phyloP scores from a whole-genome alignment of 2,113 vertebrate species.

The Channa maculata region DNA sequence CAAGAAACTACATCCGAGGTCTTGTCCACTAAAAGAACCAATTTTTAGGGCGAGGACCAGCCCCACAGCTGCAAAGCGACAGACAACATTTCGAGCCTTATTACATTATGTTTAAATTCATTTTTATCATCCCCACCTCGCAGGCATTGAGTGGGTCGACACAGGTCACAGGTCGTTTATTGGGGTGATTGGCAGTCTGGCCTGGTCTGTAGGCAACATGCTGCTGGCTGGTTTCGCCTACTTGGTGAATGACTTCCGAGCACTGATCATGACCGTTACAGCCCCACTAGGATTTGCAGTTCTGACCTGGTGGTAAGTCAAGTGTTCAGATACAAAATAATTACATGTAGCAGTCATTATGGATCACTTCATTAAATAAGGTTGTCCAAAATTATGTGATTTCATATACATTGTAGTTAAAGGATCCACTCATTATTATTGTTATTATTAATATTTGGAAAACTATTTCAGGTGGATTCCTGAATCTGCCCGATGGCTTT shows the following conservation, averaged over 20 bases:
- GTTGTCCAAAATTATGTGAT: too few relatives aligned
- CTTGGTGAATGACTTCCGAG: constrained; percentile 74
- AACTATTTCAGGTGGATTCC: constrained; percentile 87
- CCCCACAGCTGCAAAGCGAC: too few relatives aligned
- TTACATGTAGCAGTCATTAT: too few relatives aligned
- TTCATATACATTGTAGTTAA: too few relatives aligned
- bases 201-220: constrained; percentile 78
- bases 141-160: constrained; percentile 83
- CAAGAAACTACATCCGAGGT: too few relatives aligned
- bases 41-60: too few relatives aligned
- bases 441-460: neutral
- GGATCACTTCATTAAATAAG: too few relatives aligned
- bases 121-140: too few relatives aligned
- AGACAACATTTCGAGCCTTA: too few relatives aligned
- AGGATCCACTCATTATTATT: neutral
- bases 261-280: constrained; percentile 70
- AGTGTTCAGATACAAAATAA: too few relatives aligned
- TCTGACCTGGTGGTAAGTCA: constrained; percentile 79
- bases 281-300: constrained; percentile 68
- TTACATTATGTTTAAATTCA: neutral
- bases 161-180: constrained; percentile 69
- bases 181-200: constrained; percentile 69
- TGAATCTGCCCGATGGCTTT: constrained; percentile 92
- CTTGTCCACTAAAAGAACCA: too few relatives aligned
- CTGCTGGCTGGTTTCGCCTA: constrained; percentile 75